These are phyloP conservation scores for Parazoanthus atlanticus DNA, from an alignment of 92 coral and sea anemone species.

Conservation along the genomic window DNA sequence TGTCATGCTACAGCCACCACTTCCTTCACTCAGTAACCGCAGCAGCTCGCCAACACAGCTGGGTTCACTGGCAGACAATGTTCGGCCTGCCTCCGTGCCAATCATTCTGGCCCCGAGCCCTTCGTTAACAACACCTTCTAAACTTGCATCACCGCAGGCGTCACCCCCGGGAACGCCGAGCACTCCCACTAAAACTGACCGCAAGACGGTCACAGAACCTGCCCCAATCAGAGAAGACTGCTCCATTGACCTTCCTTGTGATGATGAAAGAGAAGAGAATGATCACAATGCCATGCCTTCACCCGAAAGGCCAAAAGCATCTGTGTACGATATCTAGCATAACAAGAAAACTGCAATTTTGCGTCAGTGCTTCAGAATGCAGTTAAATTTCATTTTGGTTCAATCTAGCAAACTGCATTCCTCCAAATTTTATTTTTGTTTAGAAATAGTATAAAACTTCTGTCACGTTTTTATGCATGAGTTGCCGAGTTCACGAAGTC, in stretches of 20 bases:
- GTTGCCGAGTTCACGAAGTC: not conserved
- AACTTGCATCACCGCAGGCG: conserved; percentile 22
- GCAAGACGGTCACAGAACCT: conserved; percentile 44
- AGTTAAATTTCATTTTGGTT: not conserved
- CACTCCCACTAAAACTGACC: conserved; percentile 32
- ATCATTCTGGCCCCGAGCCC: conserved; percentile 99
- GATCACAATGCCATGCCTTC: conserved; percentile 35
- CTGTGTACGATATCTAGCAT: conserved; percentile 69
- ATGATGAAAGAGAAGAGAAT: conserved; percentile 37
- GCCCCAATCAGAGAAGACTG: conserved; percentile 53
- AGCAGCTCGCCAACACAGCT: conserved; percentile 95
- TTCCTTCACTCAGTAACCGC: conserved; percentile 92
- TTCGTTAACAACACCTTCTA: conserved; percentile 50
- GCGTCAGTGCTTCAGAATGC: not conserved
- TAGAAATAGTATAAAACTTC: not conserved
- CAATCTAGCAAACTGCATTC: not conserved
- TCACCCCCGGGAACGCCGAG: conserved; percentile 19
- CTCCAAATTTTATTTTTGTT: not conserved
- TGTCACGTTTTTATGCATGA: not conserved
- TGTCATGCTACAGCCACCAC: conserved; percentile 94
- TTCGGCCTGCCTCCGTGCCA: conserved; percentile 94
- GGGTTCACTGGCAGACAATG: conserved; percentile 95
- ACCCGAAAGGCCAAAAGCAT: conserved; percentile 58
- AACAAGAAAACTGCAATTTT: not conserved
- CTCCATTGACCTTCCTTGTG: conserved; percentile 46